Base-by-base conservation (phyloP, 2,797 vertebrate genomes). In the Mastacembelus armatus region DNA sequence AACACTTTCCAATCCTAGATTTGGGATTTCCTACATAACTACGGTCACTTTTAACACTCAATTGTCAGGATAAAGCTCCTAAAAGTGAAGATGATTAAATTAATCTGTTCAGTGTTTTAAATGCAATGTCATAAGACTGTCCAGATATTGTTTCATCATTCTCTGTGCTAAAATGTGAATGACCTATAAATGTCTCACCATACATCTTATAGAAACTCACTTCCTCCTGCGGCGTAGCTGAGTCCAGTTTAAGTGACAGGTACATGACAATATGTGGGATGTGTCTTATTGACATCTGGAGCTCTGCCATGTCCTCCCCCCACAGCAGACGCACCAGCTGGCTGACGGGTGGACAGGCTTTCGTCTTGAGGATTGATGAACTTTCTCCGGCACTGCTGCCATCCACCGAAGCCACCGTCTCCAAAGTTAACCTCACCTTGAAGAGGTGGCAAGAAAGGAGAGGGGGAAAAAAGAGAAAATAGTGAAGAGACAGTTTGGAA, bases 371-470 rank as follows among this genome's bases (percentile, higher is more conserved):
- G 48, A 10, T 12, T 0, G 49, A 45, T 0, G 72, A 50, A 3
- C 62, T 0, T 44, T 61, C 71, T 11, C 26, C 4, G 0, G 38
- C 22, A 18, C 72, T 24, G 75, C 69, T 84, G 52, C 21, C 47
- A 10, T 81, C 75, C 16, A 24, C 66, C 1, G 35, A 89, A 18
- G 88, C 55, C 1, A 88, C 86, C 0, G 95, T 96, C 91, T 98
- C 96, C 87, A 99, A 85, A 30, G 96, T 98, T 76, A 99, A 89
- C 88, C 95, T 96, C 83, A 99, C 95, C 98, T 99, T 81, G 33
- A 45, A 18, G 48, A 60, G 11, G 0, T 2, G 27, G 1, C 36
- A 7, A 14, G 1, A 40, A 14, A 3, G 12, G 14, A 47, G 18
- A 9, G 6, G 4, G 9, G 32, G 29, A 44, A 48, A 7, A 49